Conservation (phyloP, 2,888 invertebrate species). For the Coleophora flavipennella region DNA sequence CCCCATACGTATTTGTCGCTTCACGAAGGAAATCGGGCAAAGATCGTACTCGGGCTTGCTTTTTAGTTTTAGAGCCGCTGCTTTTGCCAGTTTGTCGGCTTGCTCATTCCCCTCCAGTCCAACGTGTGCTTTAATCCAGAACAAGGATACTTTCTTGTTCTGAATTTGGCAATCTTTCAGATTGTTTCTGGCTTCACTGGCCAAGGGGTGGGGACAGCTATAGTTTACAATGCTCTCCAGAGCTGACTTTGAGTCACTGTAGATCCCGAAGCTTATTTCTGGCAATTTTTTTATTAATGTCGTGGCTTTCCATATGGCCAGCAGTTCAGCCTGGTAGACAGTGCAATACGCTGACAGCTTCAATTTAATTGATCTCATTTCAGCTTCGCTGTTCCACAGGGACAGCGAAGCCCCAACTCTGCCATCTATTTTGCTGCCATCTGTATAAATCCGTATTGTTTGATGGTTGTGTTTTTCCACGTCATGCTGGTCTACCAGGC, state of each 20-base stretch:
- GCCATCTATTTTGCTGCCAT: not conserved
- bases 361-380: constrained; percentile 6
- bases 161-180: not conserved
- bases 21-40: not conserved
- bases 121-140: not conserved
- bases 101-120: not conserved
- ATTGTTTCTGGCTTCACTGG: constrained; percentile 6
- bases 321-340: constrained; percentile 6
- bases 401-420: constrained; percentile 2
- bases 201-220: constrained; percentile 6
- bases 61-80: not conserved
- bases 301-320: too few relatives aligned
- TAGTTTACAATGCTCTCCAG: too few relatives aligned
- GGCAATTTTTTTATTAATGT: too few relatives aligned
- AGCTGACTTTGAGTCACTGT: too few relatives aligned
- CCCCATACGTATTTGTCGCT: too few relatives aligned
- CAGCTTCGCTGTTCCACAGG: constrained; percentile 5
- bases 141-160: too few relatives aligned
- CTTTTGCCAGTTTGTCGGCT: not conserved
- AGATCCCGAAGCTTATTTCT: too few relatives aligned
- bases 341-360: constrained; percentile 5
- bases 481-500: not conserved
- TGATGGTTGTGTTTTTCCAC: not conserved
- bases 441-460: not conserved
- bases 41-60: not conserved